A percentile compares a stretch with the other conserved stretches of the same genome.
These are phyloP conservation scores for Sebastes hubbsi DNA, from an alignment of 2,797 vertebrate genomes.

Conservation along the genomic window DNA sequence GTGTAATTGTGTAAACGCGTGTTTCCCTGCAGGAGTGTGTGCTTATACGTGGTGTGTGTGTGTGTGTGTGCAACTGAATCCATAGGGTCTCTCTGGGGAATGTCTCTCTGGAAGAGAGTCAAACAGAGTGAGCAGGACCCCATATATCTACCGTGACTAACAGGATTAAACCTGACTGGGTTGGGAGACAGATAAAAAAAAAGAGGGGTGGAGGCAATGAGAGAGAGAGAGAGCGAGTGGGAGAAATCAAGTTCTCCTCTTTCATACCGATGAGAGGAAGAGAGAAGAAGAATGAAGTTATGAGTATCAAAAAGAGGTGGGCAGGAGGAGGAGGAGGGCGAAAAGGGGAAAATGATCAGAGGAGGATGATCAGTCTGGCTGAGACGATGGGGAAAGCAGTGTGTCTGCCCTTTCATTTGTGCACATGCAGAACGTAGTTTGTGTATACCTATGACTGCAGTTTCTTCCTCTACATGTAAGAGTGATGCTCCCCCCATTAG, in stretches of 20 bases:
- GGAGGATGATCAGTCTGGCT: conserved; percentile 27
- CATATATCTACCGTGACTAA: conserved; percentile 79
- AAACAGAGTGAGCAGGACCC: conserved; percentile 66
- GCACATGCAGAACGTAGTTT: neutral
- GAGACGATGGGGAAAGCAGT: neutral
- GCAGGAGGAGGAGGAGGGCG: neutral
- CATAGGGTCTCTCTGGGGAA: conserved; percentile 71
- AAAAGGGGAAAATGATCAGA: conserved; percentile 40
- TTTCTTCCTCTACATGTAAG: conserved; percentile 40
- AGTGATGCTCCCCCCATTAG: conserved; percentile 53
- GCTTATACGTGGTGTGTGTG: conserved; percentile 1
- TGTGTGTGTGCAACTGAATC: conserved; percentile 51
- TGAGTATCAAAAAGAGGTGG: conserved; percentile 13
- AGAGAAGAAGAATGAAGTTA: conserved; percentile 43
- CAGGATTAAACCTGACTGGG: conserved; percentile 79
- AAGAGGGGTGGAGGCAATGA: neutral
- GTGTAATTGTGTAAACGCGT: conserved; percentile 23
- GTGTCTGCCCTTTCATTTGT: neutral
- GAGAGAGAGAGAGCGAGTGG: neutral
- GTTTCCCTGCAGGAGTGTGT: conserved; percentile 15
- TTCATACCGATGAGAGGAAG: conserved; percentile 38
- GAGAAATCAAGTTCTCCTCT: conserved; percentile 53
- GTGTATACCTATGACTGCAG: conserved; percentile 14
- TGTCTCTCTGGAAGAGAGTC: conserved; percentile 70
- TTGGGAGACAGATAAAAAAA: conserved; percentile 64